Evolutionary conservation across 92 coral and sea anemone species (phyloP), one percentile per base, ranked within the genome.

Genomic region (Plumapathes pennacea): DNA sequence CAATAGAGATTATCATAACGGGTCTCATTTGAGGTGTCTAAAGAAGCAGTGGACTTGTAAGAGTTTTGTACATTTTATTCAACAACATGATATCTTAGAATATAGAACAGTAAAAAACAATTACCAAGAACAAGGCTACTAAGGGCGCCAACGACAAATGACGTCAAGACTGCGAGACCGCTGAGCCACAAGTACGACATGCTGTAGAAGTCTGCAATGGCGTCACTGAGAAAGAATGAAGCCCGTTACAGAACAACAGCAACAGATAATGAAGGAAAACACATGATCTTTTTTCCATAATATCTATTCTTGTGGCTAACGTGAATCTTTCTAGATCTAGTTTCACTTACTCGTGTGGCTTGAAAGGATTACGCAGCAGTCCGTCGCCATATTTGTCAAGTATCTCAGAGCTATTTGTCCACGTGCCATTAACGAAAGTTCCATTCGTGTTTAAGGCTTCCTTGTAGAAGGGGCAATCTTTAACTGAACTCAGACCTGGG

Each of bases 161-260:
- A 39, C 8, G 77, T 65, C 4, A 73, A 42, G 0, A 82, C 79
- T 0, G 95, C 73, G 53, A 84, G 73, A 45, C 82, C 95, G 50
- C 89, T 76, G 69, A 82, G 82, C 95, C 95, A 86, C 13, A 86
- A 72, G 40, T 86, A 86, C 9, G 95, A 86, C 76, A 86, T 73
- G 54, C 95, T 86, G 62, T 83, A 84, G 62, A 86, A 79, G 24
- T 82, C 71, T 4, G 95, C 89, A 26, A 85, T 58, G 38, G 77
- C 45, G 12, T 49, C 73, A 29, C 95, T 80, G 34, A 33, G 40
- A n/a, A n/a, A n/a, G n/a, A n/a, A n/a, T n/a, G n/a, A n/a, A n/a
- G n/a, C n/a, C n/a, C n/a, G n/a, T n/a, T n/a, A n/a, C n/a, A n/a
- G n/a, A n/a, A n/a, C n/a, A n/a, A n/a, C n/a, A n/a, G n/a, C n/a